phyloP scores from a whole-genome alignment of 2,888 invertebrate genomes.

The Margaritifera margaritifera region DNA sequence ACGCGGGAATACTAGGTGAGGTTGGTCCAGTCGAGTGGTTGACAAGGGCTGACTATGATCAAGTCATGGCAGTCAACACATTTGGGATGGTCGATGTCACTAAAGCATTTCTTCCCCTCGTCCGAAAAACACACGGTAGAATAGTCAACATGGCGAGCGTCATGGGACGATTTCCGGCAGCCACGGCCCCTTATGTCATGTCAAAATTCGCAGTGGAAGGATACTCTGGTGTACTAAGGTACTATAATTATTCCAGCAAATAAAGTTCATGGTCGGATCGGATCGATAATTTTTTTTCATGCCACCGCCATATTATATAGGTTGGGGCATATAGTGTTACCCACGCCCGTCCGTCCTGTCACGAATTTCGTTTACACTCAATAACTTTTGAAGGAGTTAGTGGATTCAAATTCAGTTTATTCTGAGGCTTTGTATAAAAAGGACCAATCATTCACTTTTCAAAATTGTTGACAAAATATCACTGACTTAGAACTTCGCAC shows the following conservation, averaged over 20 bases:
- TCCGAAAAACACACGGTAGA: conserved; percentile 49
- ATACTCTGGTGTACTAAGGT: conserved; percentile 50
- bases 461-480: too few species aligned
- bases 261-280: not conserved
- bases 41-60: conserved; percentile 54
- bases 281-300: too few species aligned
- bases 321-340: too few species aligned
- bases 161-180: conserved; percentile 41
- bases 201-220: conserved; percentile 59
- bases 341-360: too few species aligned
- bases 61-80: conserved; percentile 56
- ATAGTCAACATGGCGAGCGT: conserved; percentile 55
- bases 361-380: too few species aligned
- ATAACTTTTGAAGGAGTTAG: too few species aligned
- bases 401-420: too few species aligned
- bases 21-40: conserved; percentile 64
- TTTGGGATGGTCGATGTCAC: conserved; percentile 64
- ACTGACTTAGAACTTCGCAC: too few species aligned
- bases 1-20: conserved; percentile 52
- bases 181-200: conserved; percentile 41
- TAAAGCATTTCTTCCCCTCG: conserved; percentile 49
- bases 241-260: not conserved
- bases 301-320: too few species aligned
- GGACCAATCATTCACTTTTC: too few species aligned
- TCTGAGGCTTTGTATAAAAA: too few species aligned